Evolutionary conservation across 2,888 invertebrate species (phyloP).

Genomic region (Dicycla oo): DNA sequence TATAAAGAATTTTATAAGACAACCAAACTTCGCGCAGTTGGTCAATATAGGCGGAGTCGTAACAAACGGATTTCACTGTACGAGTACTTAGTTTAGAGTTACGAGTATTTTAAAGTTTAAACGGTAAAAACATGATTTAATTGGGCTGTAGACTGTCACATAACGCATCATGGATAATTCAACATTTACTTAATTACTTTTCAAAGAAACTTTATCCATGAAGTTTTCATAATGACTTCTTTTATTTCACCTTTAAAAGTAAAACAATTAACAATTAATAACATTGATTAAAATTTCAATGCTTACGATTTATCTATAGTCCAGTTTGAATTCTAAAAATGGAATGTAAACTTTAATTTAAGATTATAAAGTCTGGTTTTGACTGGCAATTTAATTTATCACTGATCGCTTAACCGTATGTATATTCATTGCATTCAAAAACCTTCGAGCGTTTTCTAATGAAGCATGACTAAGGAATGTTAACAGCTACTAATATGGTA

Average conservation of each 20-base stretch:
- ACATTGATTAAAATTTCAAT: constrained; percentile 38
- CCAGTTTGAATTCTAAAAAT: neutral
- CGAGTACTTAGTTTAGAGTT: neutral
- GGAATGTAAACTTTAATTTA: constrained; percentile 17
- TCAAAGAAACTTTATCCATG: constrained; percentile 10
- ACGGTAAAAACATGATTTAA: neutral
- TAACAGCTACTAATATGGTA: constrained; percentile 75
- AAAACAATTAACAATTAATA: constrained; percentile 32
- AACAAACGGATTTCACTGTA: too few species aligned
- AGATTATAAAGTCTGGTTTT: constrained; percentile 33
- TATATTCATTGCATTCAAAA: constrained; percentile 73
- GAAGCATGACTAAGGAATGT: constrained; percentile 77
- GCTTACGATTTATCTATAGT: constrained; percentile 17
- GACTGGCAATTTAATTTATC: constrained; percentile 29
- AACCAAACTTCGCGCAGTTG: too few species aligned
- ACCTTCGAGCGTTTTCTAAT: constrained; percentile 76
- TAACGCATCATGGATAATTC: neutral
- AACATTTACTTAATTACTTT: neutral
- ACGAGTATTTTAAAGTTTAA: neutral
- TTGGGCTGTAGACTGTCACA: neutral
- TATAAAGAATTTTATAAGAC: too few species aligned
- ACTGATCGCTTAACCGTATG: constrained; percentile 43
- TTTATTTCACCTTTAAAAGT: constrained; percentile 26
- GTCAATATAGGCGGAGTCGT: too few species aligned
- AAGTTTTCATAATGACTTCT: constrained; percentile 10